Base-by-base conservation (phyloP, 2,797 vertebrate species). In the Scarus forsteni region DNA sequence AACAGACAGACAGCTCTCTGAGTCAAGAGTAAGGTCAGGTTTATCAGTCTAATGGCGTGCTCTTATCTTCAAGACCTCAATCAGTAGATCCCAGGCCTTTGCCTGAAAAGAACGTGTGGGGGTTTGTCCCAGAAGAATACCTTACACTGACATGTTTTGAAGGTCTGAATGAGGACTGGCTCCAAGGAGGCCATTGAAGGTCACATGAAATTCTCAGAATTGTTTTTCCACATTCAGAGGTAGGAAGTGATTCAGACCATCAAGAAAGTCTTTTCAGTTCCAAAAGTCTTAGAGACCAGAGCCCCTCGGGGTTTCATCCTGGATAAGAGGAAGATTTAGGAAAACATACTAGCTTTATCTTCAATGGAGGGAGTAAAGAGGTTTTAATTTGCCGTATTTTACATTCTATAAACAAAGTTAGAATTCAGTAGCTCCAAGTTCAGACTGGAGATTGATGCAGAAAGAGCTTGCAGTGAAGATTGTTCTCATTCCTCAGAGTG, bases 141-240 rank as follows among this genome's bases (percentile, higher is more conserved):
- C 72, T 87, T 85, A 77, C 48, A 83, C 81, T 71, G 60, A 65
- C 19, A 66, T 83, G 70, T 73, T 85, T 85, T 78, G 56, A 66
- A 60, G 58, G 48, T 60, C 36, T 61, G 45, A 46, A 72, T 12
- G 10, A 66, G 38, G 71, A 60, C 66, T 61, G 78, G 35, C 64
- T 80, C 71, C 7, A 46, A 3, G 39, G 38, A 66, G 70, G 64
- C 74, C 46, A 50, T 40, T 50, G 39, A 55, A 75, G 80, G 57
- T 85, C 80, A 66, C 52, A 1, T 46, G 53, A 52, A 51, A 77
- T 88, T 86, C 86, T 56, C 40, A 55, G 72, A 89, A 87, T 78
- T 85, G 81, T 91, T 89, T 83, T 85, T 63, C 62, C 45, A 52
- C 9, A 12, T 12, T 71, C 4, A 0, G 15, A 66, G 63, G 35